Evolutionary conservation across 2,113 vertebrate species (phyloP).

Genomic region (Lucifuga dentata): DNA sequence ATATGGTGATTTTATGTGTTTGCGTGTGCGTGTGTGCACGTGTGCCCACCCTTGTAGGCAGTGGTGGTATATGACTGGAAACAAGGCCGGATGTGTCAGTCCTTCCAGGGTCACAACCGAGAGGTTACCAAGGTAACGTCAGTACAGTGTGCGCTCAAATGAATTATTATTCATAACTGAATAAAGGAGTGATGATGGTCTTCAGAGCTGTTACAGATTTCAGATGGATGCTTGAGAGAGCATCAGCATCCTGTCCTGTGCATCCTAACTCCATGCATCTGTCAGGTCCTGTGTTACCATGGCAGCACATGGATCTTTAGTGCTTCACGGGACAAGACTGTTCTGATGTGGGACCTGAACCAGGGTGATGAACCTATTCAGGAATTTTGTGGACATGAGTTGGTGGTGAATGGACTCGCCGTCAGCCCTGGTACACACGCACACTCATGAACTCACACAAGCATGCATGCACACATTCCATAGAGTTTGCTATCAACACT

Average conservation of each 20-base stretch:
- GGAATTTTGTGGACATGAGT: slow-evolving; percentile 88
- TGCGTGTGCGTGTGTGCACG: slow-evolving; percentile 18
- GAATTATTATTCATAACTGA: too few relatives aligned
- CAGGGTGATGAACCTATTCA: slow-evolving; percentile 83
- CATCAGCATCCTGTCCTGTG: not conserved
- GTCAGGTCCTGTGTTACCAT: slow-evolving; percentile 85
- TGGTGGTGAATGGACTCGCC: slow-evolving; percentile 94
- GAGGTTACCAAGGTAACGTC: slow-evolving; percentile 94
- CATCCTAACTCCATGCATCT: slow-evolving; percentile 4
- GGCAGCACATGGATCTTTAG: slow-evolving; percentile 91
- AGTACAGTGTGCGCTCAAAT: slow-evolving; percentile 19
- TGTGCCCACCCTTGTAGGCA: slow-evolving; percentile 70
- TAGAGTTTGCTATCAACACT: not conserved
- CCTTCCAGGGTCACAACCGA: slow-evolving; percentile 88
- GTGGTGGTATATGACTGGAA: slow-evolving; percentile 94
- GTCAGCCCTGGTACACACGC: slow-evolving; percentile 87
- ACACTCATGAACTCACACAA: slow-evolving; percentile 9
- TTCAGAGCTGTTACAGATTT: slow-evolving; percentile 3
- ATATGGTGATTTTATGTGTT: not conserved
- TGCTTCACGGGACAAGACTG: slow-evolving; percentile 91
- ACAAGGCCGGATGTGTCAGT: slow-evolving; percentile 85
- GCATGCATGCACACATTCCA: too few relatives aligned
- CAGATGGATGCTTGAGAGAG: not conserved
- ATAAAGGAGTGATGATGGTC: slow-evolving; percentile 20
- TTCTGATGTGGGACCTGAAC: slow-evolving; percentile 91